Evolutionary conservation across 2,113 vertebrate species (phyloP), one percentile per base, ranked within the genome.

Genomic region (Symphodus melops): DNA sequence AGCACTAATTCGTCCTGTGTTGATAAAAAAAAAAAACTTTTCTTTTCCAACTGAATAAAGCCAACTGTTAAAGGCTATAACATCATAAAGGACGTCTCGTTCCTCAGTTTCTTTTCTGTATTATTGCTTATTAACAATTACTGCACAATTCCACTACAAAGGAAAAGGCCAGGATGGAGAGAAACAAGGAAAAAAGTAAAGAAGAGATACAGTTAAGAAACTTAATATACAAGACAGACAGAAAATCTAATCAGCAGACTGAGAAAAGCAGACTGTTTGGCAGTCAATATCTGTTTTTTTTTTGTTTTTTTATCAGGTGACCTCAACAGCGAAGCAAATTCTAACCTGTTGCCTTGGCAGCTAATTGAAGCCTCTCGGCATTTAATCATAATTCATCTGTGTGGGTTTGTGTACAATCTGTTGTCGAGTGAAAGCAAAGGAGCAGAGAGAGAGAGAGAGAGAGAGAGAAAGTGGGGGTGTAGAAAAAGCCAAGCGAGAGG

Each of bases 381-480:
- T 88, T 91, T 80, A 84, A 89, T 91, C 62, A 90, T 81, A 81
- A 84, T 86, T 88, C 62, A 75, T 78, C 83, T 85, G 66, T 62
- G 77, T 80, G 68, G 82, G 76, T 91, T 89, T 83, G 84, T 83
- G 81, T 84, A 79, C 73, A 88, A 68, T 79, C 73, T 57, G 44
- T 68, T 41, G 49, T 70, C 81, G 77, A 80, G 52, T 46, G 44
- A 72, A 70, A 82, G 62, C 48, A 69, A 12, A 12, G 42, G 12
- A 44, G 42, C 42, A 12, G 42, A 44, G 42, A 14, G 9, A 76
- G 65, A 72, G 20, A 37, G n/a, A 75, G 3, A 48, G 48, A 42
- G 17, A 42, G n/a, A 61, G 46, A 66, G 61, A 53, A 11, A 58
- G 41, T 53, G 68, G 60, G 55, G 42, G 59, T 23, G 48, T 48